Evolutionary conservation across 1,140 invertebrate species (phyloP), one percentile per base, ranked within the genome.

Genomic region (Sminthurides bifidus): DNA sequence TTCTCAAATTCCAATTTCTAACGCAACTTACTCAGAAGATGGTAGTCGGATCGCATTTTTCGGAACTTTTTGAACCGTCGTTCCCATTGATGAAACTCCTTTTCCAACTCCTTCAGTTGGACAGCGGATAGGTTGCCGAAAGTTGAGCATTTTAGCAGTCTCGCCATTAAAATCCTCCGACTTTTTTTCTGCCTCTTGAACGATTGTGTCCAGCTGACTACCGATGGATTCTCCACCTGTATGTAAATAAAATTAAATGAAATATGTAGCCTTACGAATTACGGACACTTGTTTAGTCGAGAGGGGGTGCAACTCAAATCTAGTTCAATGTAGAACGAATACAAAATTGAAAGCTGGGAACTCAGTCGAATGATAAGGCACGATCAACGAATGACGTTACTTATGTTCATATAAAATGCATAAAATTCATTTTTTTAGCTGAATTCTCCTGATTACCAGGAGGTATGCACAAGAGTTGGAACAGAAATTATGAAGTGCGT

Each of bases 11-110:
- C n/a, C 23, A 52, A 51, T 15, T 17, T 26, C n/a, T 15, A 19
- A 43, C 8, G 8, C 23, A 10, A 66, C 74, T 73, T 68, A 77
- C 76, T 64, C 44, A 75, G 69, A 58, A 73, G 70, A 43, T 77
- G 74, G 56, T 74, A 74, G 43, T 74, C 75, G 8, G 67, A 68
- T 64, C 72, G 74, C 73, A 78, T 74, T 56, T 71, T 69, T 51
- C 72, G 71, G 35, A 77, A 59, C 19, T 75, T 66, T 57, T 71
- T 69, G 49, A 72, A 70, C 31, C 74, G 64, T 57, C 74, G 71
- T 54, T 77, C 72, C 75, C 75, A 77, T 35, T 73, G 66, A 54
- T 67, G 69, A 44, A 75, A 61, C 52, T 76, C 72, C 54, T 70
- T 69, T 60, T 78, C 75, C 41, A 72, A 71, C 58, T 77, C 76